phyloP scores from a whole-genome alignment of 1,140 invertebrate genomes.

The Euwallacea fornicatus region DNA sequence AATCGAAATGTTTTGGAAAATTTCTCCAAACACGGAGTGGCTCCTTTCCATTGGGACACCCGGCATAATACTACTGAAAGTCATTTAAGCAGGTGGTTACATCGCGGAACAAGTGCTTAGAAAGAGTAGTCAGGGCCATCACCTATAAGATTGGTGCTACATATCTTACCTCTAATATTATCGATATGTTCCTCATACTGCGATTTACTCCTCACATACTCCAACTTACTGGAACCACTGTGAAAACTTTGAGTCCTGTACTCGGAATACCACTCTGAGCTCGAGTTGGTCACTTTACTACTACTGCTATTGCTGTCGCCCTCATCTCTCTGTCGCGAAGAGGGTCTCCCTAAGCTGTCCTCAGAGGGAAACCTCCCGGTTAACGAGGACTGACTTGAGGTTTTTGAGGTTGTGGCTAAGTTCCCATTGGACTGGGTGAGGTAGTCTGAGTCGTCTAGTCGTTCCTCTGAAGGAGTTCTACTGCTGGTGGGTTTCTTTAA shows the following conservation, averaged over 20 bases:
- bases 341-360: conserved; percentile 54
- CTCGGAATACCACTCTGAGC: conserved; percentile 63
- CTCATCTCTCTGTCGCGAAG: conserved; percentile 44
- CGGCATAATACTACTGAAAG: too few species aligned
- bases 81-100: too few species aligned
- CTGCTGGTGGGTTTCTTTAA: conserved; percentile 44
- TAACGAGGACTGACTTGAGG: conserved; percentile 52
- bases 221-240: conserved; percentile 56
- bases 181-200: conserved; percentile 86
- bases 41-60: too few species aligned
- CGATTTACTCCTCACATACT: conserved; percentile 65
- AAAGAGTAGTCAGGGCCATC: too few species aligned
- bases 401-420: conserved; percentile 56
- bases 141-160: too few species aligned
- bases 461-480: conserved; percentile 61
- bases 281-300: conserved; percentile 44
- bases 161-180: conserved; percentile 75
- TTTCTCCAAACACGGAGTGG: too few species aligned
- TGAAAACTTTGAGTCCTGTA: conserved; percentile 60
- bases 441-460: conserved; percentile 61
- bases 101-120: too few species aligned
- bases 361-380: conserved; percentile 62
- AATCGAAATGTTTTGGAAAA: too few species aligned
- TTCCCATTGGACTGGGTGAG: conserved; percentile 59
- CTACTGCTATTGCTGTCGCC: conserved; percentile 48